phyloP scores from a whole-genome alignment of 2,113 vertebrate species.

The Edolisoma coerulescens region DNA sequence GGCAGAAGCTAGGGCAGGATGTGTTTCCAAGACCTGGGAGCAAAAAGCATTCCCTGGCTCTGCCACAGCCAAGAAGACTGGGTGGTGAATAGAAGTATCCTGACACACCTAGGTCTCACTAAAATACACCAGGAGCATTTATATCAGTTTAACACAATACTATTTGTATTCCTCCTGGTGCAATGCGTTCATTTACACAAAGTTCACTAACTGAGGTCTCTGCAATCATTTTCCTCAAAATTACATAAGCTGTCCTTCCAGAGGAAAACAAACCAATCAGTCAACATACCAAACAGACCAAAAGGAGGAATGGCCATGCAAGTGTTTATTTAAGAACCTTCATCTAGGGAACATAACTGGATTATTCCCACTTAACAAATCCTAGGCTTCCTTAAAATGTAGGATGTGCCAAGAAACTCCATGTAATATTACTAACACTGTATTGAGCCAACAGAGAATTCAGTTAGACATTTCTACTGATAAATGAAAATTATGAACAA shows the following conservation, averaged over 20 bases:
- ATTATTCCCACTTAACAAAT: neutral
- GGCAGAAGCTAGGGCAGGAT: neutral
- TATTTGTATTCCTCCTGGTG: neutral
- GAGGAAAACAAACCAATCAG: neutral
- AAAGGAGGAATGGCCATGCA: neutral
- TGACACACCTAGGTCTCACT: neutral
- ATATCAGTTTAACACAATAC: neutral
- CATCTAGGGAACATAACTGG: neutral
- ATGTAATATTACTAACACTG: neutral
- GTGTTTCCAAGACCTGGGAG: neutral
- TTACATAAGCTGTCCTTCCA: neutral
- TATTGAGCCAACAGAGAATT: neutral
- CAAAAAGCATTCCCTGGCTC: neutral
- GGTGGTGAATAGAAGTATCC: neutral
- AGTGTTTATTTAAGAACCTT: neutral
- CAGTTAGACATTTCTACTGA: neutral
- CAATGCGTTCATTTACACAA: neutral
- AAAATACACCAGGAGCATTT: neutral
- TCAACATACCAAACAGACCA: neutral
- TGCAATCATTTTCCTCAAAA: neutral
- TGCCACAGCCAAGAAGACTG: neutral
- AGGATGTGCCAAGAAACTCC: neutral
- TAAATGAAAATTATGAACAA: neutral
- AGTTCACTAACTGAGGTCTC: neutral
- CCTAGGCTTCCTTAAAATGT: neutral